These are phyloP conservation scores for Phaetusa simplex DNA, from an alignment of 2,113 vertebrate species.

Conservation along the genomic window DNA sequence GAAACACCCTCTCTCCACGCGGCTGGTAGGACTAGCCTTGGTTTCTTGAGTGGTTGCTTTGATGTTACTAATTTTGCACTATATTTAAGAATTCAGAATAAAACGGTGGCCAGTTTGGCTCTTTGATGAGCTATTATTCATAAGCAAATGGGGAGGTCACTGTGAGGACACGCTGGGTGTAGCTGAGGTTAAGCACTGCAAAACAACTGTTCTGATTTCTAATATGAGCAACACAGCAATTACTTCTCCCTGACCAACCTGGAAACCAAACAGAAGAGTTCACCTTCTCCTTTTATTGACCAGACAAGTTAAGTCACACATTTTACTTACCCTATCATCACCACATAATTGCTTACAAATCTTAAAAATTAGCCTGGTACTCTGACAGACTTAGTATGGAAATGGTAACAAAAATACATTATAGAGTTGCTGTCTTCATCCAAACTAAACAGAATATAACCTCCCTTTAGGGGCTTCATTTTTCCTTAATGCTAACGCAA, in stretches of 20 bases:
- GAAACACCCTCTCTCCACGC: not conserved
- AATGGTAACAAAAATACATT: not conserved
- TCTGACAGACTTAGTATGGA: not conserved
- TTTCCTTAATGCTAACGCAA: not conserved
- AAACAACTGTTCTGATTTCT: not conserved
- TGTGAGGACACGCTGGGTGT: not conserved
- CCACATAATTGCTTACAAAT: conserved; percentile 23
- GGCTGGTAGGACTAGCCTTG: not conserved
- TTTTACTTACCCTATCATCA: conserved; percentile 13
- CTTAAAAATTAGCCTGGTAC: not conserved
- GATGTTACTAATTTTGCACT: conserved; percentile 9
- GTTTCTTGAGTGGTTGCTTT: not conserved
- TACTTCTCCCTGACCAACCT: not conserved
- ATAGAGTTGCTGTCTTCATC: not conserved
- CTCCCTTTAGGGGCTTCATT: not conserved
- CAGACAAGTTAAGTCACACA: not conserved
- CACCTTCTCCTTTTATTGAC: not conserved
- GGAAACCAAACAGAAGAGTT: conserved; percentile 8
- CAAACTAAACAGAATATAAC: not conserved
- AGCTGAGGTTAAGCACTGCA: not conserved
- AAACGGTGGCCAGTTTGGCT: not conserved
- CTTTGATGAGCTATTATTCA: conserved; percentile 28
- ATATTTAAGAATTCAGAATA: not conserved
- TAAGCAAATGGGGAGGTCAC: not conserved
- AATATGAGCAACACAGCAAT: conserved; percentile 1